phyloP scores from a whole-genome alignment of 2,797 vertebrate genomes.

The Tamandua tetradactyla region DNA sequence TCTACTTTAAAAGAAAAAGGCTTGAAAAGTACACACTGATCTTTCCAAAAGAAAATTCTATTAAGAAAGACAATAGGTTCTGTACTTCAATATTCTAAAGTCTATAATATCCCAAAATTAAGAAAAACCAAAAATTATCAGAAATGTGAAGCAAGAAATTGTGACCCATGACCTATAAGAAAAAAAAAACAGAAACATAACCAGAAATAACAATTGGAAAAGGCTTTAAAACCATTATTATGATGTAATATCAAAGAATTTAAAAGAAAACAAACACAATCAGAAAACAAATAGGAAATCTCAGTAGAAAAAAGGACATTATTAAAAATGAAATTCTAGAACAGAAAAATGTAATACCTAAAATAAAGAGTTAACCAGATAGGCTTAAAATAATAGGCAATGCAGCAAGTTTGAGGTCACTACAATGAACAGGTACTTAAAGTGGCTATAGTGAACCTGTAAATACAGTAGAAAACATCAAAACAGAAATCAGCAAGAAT shows the following conservation, averaged over 20 bases:
- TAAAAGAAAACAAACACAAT: conserved; percentile 28
- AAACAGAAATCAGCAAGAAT: neutral
- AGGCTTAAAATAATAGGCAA: neutral
- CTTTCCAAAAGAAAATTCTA: no score
- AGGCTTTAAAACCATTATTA: neutral
- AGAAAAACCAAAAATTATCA: neutral
- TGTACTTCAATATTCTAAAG: neutral
- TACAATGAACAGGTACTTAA: neutral
- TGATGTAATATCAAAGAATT: neutral
- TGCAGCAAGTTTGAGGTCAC: neutral
- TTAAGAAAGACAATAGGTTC: neutral
- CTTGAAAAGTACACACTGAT: neutral
- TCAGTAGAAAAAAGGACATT: neutral
- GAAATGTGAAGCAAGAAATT: neutral
- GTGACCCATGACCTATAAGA: neutral
- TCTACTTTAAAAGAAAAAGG: neutral
- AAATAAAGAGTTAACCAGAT: conserved; percentile 3
- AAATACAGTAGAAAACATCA: neutral
- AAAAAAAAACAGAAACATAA: neutral
- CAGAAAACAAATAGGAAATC: conserved; percentile 8
- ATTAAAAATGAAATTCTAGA: neutral
- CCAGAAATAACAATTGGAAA: neutral
- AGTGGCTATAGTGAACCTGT: neutral
- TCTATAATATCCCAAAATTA: neutral
- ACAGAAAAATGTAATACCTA: neutral